Evolutionary conservation across 2,113 vertebrate genomes (phyloP).

Genomic region (Uropsilus gracilis): DNA sequence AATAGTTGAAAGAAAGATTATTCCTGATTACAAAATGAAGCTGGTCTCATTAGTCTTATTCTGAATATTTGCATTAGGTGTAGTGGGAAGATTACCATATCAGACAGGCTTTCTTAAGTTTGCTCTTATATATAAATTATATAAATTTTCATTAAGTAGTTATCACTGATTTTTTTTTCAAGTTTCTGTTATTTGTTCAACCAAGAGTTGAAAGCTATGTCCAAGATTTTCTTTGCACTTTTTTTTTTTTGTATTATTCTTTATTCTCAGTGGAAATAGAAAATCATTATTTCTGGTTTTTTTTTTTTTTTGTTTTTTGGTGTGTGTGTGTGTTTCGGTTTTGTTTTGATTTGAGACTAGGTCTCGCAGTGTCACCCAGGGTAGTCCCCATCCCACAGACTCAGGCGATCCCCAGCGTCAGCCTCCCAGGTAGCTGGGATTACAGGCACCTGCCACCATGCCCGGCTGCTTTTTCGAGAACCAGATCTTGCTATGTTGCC

Average conservation of each 20-base stretch:
- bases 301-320: no score
- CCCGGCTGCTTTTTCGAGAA: no score
- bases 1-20: conserved; percentile 20
- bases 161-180: background rate
- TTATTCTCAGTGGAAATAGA: background rate
- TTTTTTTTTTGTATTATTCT: background rate
- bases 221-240: background rate
- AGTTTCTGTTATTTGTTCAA: background rate
- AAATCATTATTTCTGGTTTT: background rate
- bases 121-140: background rate
- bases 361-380: no score
- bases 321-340: no score
- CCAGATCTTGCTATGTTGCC: no score
- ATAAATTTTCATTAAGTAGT: conserved; percentile 1
- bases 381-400: no score
- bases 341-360: no score
- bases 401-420: no score
- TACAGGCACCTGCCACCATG: no score
- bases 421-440: no score
- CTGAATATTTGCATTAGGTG: background rate
- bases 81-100: background rate
- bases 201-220: background rate
- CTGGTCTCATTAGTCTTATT: background rate
- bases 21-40: background rate
- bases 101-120: background rate